Percentiles rank a stretch among this genome's conserved stretches.
phyloP scores from a whole-genome alignment of 2,797 vertebrate genomes.

The Molothrus ater region DNA sequence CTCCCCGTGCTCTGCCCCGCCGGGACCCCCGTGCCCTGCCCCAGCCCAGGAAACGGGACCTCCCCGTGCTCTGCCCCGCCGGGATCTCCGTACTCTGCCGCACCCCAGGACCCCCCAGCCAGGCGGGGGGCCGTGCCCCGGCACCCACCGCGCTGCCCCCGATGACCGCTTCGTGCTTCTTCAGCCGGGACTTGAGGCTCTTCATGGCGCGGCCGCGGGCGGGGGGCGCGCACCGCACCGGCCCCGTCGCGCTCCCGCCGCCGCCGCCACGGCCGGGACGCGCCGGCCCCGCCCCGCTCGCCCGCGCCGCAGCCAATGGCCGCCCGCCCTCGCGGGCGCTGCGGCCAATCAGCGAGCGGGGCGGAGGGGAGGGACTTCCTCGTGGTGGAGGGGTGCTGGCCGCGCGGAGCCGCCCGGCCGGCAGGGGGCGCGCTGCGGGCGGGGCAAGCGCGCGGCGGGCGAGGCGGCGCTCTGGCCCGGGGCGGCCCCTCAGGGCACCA shows the following conservation, averaged over 20 bases:
- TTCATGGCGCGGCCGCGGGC: slow-evolving; percentile 61
- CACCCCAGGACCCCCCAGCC: not conserved
- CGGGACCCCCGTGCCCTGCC: too few species aligned
- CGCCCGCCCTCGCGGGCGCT: accelerated
- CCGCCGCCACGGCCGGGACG: not conserved
- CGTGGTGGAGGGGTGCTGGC: not conserved
- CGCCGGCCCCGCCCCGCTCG: not conserved
- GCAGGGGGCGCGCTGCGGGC: not conserved
- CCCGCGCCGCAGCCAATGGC: not conserved
- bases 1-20: too few species aligned
- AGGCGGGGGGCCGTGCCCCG: not conserved
- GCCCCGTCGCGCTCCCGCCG: not conserved
- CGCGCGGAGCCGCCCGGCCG: not conserved
- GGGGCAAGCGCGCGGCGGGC: not conserved
- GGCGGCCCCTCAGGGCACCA: not conserved
- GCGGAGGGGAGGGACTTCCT: slow-evolving; percentile 14
- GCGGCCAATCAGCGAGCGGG: not conserved
- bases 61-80: too few species aligned
- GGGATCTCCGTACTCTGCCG: not conserved
- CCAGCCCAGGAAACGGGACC: not conserved
- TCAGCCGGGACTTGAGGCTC: slow-evolving; percentile 75
- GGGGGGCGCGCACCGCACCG: not conserved
- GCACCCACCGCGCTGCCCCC: slow-evolving; percentile 56
- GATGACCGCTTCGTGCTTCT: slow-evolving; percentile 65
- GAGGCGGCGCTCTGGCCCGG: not conserved